Percentiles rank a stretch among this genome's conserved stretches.
These are phyloP conservation scores for Brachymystax lenok DNA, from an alignment of 2,797 vertebrate genomes.

Conservation along the genomic window DNA sequence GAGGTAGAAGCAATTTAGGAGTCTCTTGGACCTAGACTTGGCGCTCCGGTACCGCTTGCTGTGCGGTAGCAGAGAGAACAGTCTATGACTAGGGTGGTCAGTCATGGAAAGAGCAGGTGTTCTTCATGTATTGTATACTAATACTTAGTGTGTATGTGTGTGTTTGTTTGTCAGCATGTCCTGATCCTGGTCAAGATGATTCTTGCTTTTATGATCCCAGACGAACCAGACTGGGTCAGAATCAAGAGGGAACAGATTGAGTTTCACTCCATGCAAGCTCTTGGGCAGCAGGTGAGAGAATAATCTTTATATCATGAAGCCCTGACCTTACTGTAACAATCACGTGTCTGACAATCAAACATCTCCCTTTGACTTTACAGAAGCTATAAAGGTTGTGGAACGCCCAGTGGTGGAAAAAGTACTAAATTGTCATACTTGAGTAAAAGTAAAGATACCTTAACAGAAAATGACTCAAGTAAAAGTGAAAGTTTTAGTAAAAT, in stretches of 20 bases:
- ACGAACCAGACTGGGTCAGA: constrained; percentile 78
- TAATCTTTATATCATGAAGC: background rate
- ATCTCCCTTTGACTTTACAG: constrained; percentile 31
- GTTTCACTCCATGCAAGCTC: constrained; percentile 74
- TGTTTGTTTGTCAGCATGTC: constrained; percentile 66
- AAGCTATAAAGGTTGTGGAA: constrained; percentile 27
- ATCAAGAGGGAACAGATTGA: constrained; percentile 76
- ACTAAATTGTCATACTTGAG: too few relatives aligned
- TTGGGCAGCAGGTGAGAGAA: constrained; percentile 70
- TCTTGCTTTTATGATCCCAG: constrained; percentile 76
- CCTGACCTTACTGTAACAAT: background rate
- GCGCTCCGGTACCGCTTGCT: too few relatives aligned
- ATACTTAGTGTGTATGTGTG: constrained; percentile 15
- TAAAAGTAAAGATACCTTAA: too few relatives aligned
- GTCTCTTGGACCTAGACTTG: too few relatives aligned
- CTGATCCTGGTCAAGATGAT: constrained; percentile 76
- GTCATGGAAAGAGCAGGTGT: too few relatives aligned
- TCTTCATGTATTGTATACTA: background rate
- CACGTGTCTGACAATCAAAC: background rate
- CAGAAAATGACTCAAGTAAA: too few relatives aligned
- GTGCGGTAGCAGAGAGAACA: too few relatives aligned
- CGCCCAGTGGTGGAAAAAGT: constrained; percentile 28
- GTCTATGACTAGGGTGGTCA: too few relatives aligned
- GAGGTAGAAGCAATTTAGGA: too few relatives aligned
- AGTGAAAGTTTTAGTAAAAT: too few relatives aligned